Percentiles rank a stretch among this genome's conserved stretches.
phyloP scores from a whole-genome alignment of 2,888 invertebrate genomes.

The Saturnia japonica region DNA sequence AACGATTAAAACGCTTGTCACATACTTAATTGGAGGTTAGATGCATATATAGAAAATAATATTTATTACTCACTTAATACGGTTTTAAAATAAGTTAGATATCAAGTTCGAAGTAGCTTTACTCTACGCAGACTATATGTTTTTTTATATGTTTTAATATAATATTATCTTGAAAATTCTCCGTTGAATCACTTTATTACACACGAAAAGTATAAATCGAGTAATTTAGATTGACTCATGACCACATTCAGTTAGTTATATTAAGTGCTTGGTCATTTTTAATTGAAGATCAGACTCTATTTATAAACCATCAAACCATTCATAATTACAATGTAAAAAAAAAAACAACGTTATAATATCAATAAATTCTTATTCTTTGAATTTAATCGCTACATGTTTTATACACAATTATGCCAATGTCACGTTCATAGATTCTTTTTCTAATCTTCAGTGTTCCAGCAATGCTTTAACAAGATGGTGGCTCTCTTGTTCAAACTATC shows the following conservation, averaged over 20 bases:
- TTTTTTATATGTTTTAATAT: background rate
- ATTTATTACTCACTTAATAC: background rate
- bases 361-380: background rate
- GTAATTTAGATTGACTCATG: background rate
- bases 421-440: too few relatives aligned
- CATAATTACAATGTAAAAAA: background rate
- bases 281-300: conserved; percentile 11
- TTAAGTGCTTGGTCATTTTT: conserved; percentile 11
- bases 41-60: background rate
- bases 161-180: background rate
- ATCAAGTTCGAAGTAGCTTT: background rate
- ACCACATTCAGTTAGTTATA: background rate
- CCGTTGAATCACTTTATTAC: conserved; percentile 8
- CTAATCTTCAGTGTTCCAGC: too few relatives aligned
- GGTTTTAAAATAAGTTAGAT: background rate
- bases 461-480: too few relatives aligned
- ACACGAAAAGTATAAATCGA: background rate
- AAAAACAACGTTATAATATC: background rate
- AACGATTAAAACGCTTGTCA: background rate
- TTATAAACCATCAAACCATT: background rate
- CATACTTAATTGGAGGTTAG: background rate
- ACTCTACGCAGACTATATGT: background rate
- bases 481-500: too few relatives aligned
- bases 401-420: too few relatives aligned
- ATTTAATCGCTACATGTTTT: background rate